phyloP scores from a whole-genome alignment of 2,888 invertebrate genomes.

The Nephrotoma flavescens region DNA sequence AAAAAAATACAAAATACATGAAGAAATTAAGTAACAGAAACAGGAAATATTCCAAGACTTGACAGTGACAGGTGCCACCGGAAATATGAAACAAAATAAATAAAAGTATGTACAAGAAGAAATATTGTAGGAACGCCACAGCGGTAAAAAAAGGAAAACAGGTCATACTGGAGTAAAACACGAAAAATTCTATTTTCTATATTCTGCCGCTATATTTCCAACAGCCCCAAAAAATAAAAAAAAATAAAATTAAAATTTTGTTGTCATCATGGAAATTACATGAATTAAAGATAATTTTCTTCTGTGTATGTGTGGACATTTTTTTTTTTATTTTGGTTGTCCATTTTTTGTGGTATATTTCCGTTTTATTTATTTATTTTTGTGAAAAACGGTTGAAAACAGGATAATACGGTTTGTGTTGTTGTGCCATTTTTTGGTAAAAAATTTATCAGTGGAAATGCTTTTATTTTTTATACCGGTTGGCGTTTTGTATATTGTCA shows the following conservation, averaged over 20 bases:
- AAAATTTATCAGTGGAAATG: neutral
- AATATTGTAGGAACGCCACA: neutral
- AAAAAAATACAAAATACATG: neutral
- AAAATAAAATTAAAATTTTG: neutral
- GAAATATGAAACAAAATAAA: conserved; percentile 1
- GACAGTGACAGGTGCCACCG: conserved; percentile 3
- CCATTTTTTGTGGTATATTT: neutral
- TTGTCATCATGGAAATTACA: neutral
- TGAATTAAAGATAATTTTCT: neutral
- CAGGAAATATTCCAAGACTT: conserved; percentile 5
- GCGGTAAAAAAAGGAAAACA: neutral
- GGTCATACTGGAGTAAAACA: neutral
- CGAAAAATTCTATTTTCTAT: neutral
- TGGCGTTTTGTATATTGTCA: neutral
- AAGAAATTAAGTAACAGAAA: conserved; percentile 1
- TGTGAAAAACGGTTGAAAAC: neutral
- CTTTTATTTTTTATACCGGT: neutral
- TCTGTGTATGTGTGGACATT: neutral
- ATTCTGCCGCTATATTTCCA: neutral
- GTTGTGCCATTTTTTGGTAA: neutral
- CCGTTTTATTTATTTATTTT: neutral
- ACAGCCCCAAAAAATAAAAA: neutral
- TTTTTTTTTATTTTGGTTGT: neutral
- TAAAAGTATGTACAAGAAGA: neutral
- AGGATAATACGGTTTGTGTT: neutral